phyloP scores from a whole-genome alignment of 2,888 invertebrate species.

The Coremacera marginata region DNA sequence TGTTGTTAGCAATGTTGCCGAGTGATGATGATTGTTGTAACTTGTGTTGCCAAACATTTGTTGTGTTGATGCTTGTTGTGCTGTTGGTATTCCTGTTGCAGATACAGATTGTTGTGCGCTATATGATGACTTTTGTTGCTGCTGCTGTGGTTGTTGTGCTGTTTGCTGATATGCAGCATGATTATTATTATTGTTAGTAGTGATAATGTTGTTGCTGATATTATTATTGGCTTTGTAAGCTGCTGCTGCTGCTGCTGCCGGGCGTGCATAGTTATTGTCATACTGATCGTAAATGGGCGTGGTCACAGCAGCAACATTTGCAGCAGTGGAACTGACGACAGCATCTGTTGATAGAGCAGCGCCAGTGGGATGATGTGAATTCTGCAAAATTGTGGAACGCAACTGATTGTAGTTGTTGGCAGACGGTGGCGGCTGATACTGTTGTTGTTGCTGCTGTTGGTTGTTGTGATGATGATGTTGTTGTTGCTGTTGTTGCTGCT shows the following conservation, averaged over 20 bases:
- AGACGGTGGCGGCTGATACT: constrained; percentile 47
- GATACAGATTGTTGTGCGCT: constrained; percentile 51
- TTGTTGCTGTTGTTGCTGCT: constrained; percentile 56
- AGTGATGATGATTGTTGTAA: constrained; percentile 56
- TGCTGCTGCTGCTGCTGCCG: constrained; percentile 48
- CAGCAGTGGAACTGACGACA: constrained; percentile 39
- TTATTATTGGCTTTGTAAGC: constrained; percentile 33
- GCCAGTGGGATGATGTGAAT: constrained; percentile 67
- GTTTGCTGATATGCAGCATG: constrained; percentile 42
- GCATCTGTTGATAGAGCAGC: constrained; percentile 49
- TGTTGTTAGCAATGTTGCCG: constrained; percentile 53
- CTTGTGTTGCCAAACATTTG: constrained; percentile 58
- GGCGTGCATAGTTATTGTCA: constrained; percentile 60
- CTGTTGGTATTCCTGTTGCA: constrained; percentile 49
- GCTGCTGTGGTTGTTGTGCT: constrained; percentile 50
- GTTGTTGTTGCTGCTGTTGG: constrained; percentile 49
- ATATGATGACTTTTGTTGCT: constrained; percentile 50
- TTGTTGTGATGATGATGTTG: constrained; percentile 62
- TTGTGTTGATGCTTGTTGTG: constrained; percentile 48
- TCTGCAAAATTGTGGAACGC: constrained; percentile 66
- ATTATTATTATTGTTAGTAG: constrained; percentile 47
- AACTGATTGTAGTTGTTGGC: constrained; percentile 66
- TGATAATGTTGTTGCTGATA: constrained; percentile 45
- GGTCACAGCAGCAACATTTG: constrained; percentile 38
- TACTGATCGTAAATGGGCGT: constrained; percentile 59